Evolutionary conservation across 2,888 invertebrate species (phyloP).

Genomic region (Peribatodes rhomboidaria): DNA sequence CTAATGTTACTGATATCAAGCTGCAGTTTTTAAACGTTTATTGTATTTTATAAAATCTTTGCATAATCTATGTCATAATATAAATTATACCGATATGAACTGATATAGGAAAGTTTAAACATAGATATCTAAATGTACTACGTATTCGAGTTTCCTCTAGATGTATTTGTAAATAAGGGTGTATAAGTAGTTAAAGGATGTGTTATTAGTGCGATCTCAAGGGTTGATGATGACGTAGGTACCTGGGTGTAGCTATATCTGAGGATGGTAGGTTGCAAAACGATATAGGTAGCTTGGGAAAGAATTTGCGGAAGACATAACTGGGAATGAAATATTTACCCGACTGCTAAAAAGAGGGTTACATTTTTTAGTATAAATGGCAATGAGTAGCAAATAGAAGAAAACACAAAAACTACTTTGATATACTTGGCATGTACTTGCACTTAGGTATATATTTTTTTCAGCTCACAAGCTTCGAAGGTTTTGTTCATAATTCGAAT

Average conservation of each 20-base stretch:
- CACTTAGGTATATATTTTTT: too few relatives aligned
- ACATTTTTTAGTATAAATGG: too few relatives aligned
- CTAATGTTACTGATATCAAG: constrained; percentile 20
- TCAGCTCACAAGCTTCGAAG: too few relatives aligned
- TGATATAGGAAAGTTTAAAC: constrained; percentile 33
- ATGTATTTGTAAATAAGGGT: constrained; percentile 34
- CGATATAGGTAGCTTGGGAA: background rate
- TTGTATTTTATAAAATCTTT: constrained; percentile 30
- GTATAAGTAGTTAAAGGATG: constrained; percentile 17
- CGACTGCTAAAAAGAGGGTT: too few relatives aligned
- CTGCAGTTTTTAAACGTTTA: constrained; percentile 28
- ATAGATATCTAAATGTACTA: constrained; percentile 8
- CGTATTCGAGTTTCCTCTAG: constrained; percentile 36
- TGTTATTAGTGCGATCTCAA: constrained; percentile 26
- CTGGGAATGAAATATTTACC: too few relatives aligned
- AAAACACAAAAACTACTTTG: too few relatives aligned
- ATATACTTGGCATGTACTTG: too few relatives aligned
- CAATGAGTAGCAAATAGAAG: too few relatives aligned
- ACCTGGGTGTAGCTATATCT: too few relatives aligned
- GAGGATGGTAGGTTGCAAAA: background rate
- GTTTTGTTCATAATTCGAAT: too few relatives aligned
- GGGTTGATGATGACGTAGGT: background rate
- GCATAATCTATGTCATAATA: constrained; percentile 33
- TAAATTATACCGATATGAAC: constrained; percentile 30
- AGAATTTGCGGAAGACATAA: too few relatives aligned